Percentiles rank a stretch among this genome's conserved stretches.
phyloP scores from a whole-genome alignment of 2,888 invertebrate species.

The Drosophila mercatorum region DNA sequence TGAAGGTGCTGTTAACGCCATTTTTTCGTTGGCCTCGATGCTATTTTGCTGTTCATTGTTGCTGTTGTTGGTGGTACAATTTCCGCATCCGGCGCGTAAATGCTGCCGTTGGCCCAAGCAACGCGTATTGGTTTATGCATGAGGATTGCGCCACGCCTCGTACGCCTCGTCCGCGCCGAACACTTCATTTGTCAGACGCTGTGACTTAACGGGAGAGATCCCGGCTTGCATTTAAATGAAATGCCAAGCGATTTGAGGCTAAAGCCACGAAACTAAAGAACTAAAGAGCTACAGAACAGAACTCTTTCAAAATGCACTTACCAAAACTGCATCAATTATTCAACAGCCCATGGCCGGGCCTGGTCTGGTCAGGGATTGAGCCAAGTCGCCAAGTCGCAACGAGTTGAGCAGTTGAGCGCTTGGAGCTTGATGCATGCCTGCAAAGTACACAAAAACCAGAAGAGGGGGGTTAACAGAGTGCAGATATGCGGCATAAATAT shows the following conservation, averaged over 20 bases:
- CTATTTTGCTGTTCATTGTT: constrained; percentile 79
- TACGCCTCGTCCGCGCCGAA: constrained; percentile 45
- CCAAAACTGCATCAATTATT: constrained; percentile 81
- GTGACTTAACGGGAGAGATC: constrained; percentile 52
- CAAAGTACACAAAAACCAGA: constrained; percentile 46
- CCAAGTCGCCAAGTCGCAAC: constrained; percentile 74
- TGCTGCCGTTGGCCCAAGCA: constrained; percentile 50
- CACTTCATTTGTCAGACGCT: constrained; percentile 78
- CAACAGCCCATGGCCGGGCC: constrained; percentile 72
- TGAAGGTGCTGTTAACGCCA: constrained; percentile 72
- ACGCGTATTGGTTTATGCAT: constrained; percentile 79
- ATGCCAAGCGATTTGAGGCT: constrained; percentile 60
- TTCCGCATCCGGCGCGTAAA: constrained; percentile 79
- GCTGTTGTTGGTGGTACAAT: constrained; percentile 75
- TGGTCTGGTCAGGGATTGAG: constrained; percentile 75
- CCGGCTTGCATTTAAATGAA: constrained; percentile 71
- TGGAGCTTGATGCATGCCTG: constrained; percentile 76
- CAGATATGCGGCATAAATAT: constrained; percentile 70
- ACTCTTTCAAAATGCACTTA: constrained; percentile 76
- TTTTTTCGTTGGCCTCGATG: constrained; percentile 62
- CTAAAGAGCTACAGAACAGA: constrained; percentile 26
- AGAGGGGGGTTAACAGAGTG: constrained; percentile 16
- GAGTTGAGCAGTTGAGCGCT: constrained; percentile 75
- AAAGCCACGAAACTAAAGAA: constrained; percentile 34
- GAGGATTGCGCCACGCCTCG: constrained; percentile 56